phyloP scores from a whole-genome alignment of 2,113 vertebrate genomes.

The Eulacestoma nigropectus region DNA sequence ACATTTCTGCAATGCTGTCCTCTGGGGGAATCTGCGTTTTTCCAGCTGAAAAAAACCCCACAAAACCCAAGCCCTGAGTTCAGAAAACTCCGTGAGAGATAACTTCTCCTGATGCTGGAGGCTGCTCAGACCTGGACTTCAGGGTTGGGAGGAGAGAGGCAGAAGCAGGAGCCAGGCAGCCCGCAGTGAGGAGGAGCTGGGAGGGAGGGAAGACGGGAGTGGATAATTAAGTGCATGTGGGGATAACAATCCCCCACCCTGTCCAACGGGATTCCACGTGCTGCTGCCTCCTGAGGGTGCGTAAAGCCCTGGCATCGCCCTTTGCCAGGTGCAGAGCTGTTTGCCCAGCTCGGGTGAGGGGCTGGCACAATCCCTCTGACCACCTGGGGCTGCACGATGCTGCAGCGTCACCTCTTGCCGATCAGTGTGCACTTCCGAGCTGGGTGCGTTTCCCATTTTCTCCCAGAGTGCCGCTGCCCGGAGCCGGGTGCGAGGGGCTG shows the following conservation, averaged over 20 bases:
- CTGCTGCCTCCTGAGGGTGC: neutral
- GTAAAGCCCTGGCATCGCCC: fast-evolving
- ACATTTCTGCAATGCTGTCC: neutral
- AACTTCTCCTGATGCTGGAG: neutral
- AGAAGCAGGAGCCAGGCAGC: neutral
- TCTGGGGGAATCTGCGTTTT: neutral
- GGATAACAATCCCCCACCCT: neutral
- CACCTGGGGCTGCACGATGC: fast-evolving
- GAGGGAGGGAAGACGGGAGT: neutral
- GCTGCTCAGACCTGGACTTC: neutral
- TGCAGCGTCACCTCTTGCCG: fast-evolving
- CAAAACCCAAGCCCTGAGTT: neutral
- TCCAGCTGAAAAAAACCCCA: neutral
- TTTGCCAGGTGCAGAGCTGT: fast-evolving
- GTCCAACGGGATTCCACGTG: fast-evolving
- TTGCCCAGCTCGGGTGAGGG: neutral
- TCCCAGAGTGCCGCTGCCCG: fast-evolving
- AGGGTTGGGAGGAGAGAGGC: neutral
- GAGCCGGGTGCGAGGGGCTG: fast-evolving
- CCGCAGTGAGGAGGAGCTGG: neutral
- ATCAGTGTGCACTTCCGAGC: fast-evolving
- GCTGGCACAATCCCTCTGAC: fast-evolving
- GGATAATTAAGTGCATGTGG: neutral
- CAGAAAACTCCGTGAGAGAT: neutral
- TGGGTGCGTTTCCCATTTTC: fast-evolving